phyloP scores from a whole-genome alignment of 2,888 invertebrate genomes.

The Troides helena region DNA sequence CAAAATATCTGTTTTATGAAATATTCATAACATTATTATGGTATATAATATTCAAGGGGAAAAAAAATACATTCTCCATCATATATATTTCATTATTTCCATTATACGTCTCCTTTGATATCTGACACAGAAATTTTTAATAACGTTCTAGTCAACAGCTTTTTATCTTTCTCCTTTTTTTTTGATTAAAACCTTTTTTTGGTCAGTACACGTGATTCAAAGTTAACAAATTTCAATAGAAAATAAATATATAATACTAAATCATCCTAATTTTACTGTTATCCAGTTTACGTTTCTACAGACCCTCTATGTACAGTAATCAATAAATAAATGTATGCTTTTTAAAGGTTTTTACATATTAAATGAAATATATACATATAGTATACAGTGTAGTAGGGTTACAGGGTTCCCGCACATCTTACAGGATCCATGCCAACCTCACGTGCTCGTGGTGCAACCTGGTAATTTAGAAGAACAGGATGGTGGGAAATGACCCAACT shows the following conservation, averaged over 20 bases:
- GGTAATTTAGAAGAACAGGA: too few relatives aligned
- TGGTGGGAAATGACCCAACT: too few relatives aligned
- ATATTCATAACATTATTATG: background rate
- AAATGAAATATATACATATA: too few relatives aligned
- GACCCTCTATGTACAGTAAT: too few relatives aligned
- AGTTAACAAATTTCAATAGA: background rate
- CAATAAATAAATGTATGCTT: too few relatives aligned
- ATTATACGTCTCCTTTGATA: constrained; percentile 17
- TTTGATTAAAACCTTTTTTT: background rate
- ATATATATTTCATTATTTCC: constrained; percentile 17
- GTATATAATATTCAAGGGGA: background rate
- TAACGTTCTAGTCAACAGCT: constrained; percentile 10
- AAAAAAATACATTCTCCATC: background rate
- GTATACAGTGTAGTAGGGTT: too few relatives aligned
- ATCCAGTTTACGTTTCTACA: too few relatives aligned
- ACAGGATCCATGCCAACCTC: too few relatives aligned
- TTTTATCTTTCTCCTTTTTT: constrained; percentile 2
- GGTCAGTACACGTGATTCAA: background rate
- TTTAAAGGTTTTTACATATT: too few relatives aligned
- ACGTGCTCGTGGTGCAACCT: too few relatives aligned
- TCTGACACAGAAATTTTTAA: constrained; percentile 19
- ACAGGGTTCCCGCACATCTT: too few relatives aligned
- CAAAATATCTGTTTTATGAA: background rate
- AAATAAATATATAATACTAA: background rate
- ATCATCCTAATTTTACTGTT: too few relatives aligned